Percentiles rank a stretch among this genome's conserved stretches.
These are phyloP conservation scores for Paraplagusia blochii DNA, from an alignment of 2,113 vertebrate species.

Conservation along the genomic window DNA sequence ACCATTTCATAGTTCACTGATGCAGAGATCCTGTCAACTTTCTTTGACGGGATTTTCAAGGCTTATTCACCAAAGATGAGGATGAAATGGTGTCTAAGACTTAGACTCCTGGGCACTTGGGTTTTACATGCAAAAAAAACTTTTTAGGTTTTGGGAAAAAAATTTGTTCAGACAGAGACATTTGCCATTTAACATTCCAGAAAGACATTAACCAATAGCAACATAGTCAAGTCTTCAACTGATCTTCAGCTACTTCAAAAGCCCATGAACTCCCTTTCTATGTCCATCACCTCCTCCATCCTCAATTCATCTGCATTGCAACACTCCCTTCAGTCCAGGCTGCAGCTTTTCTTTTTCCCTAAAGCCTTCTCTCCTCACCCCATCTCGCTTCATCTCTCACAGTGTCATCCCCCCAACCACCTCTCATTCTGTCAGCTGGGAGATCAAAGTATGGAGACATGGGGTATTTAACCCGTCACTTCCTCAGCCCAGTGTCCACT, in stretches of 20 bases:
- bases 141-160: too few species aligned
- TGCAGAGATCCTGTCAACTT: too few species aligned
- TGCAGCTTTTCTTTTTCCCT: constrained; percentile 9
- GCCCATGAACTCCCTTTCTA: constrained; percentile 1
- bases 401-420: constrained; percentile 37
- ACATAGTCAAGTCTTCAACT: not conserved
- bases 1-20: too few species aligned
- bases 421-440: constrained; percentile 44
- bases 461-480: constrained; percentile 59
- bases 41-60: too few species aligned
- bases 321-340: constrained; percentile 22
- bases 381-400: constrained; percentile 34
- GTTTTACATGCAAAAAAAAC: too few species aligned
- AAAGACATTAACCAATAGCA: too few species aligned
- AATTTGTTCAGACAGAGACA: too few species aligned
- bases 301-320: constrained; percentile 44
- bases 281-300: constrained; percentile 20
- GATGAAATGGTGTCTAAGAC: too few species aligned
- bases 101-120: too few species aligned
- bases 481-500: constrained; percentile 46
- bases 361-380: constrained; percentile 21
- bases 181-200: too few species aligned
- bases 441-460: constrained; percentile 61
- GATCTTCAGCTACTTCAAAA: constrained; percentile 1
- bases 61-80: too few species aligned